Evolutionary conservation across 2,888 invertebrate genomes (phyloP).

Genomic region (Dryococelus australis): DNA sequence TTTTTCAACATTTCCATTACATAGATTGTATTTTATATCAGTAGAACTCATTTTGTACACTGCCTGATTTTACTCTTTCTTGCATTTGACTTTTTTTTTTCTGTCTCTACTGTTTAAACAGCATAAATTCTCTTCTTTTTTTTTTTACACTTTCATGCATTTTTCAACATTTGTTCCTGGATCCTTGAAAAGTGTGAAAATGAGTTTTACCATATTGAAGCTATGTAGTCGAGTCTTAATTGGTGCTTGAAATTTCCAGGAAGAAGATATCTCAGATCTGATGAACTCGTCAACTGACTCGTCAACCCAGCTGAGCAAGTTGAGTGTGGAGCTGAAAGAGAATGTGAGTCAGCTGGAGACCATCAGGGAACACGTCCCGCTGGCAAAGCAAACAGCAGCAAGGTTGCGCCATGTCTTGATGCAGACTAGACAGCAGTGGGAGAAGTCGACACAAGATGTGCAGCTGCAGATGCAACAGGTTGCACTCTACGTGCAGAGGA

Average conservation of each 20-base stretch:
- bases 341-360: conserved; percentile 61
- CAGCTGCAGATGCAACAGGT: conserved; percentile 49
- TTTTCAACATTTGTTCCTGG: too few relatives aligned
- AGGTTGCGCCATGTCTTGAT: conserved; percentile 60
- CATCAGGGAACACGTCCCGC: conserved; percentile 48
- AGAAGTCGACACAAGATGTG: conserved; percentile 49
- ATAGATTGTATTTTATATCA: too few relatives aligned
- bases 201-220: not conserved
- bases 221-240: not conserved
- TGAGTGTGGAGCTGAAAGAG: conserved; percentile 64
- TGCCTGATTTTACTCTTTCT: too few relatives aligned
- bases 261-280: conserved; percentile 62
- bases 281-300: conserved; percentile 68
- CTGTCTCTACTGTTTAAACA: too few relatives aligned
- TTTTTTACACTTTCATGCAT: too few relatives aligned
- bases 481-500: conserved; percentile 56
- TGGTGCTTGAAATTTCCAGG: conserved; percentile 48
- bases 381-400: conserved; percentile 47
- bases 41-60: too few relatives aligned
- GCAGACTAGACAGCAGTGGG: conserved; percentile 54
- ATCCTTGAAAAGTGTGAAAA: too few relatives aligned
- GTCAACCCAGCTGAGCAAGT: conserved; percentile 64
- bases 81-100: too few relatives aligned
- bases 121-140: too few relatives aligned
- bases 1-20: too few relatives aligned